Base-by-base conservation (phyloP, 2,888 invertebrate genomes). In the Tenthredo scrophulariae region DNA sequence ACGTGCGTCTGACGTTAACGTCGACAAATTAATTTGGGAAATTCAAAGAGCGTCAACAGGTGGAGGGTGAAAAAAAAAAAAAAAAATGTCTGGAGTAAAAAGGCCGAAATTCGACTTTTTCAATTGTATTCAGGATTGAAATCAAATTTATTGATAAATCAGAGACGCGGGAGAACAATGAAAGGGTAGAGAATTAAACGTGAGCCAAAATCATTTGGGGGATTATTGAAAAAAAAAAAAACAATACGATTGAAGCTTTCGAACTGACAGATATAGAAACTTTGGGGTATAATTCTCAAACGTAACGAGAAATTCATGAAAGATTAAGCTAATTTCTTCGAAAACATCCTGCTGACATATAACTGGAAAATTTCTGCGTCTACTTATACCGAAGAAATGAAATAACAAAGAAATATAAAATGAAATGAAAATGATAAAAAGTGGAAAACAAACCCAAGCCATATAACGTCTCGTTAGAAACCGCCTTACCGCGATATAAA, bases 1-100 rank as follows among this genome's bases (percentile, higher is more conserved):
- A 62, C 62, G 62, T 62, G 62, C 62, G 62, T 62, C 22, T 62
- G 62, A 62, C 62, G 26, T 62, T 62, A 26, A 62, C 62, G 26
- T 62, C 26, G 62, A 62, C 62, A 62, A 26, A 26, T 62, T 62
- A 62, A 62, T 62, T 62, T 62, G 22, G 62, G 9, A 26, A 26
- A 62, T 26, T 7, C 4, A 26, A 62, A 62, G 62, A 13, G 62
- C 13, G 10, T 22, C 62, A 62, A 26, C 62, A 26, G 62, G 13
- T 62, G 62, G 26, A 62, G 4, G 3, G 62, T 10, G 13, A 22
- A 3, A 22, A 26, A 62, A 62, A 22, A 26, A 62, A 62, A 62
- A 22, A 10, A 46, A 46, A 46, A 46, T 26, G 26, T 22, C 0
- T 9, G 3, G 10, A 26, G 26, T 26, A 26, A 22, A 13, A 18